A percentile compares a stretch with the other conserved stretches of the same genome.
Evolutionary conservation across 2,113 vertebrate genomes (phyloP).

Genomic region (Catharus bicknelli): DNA sequence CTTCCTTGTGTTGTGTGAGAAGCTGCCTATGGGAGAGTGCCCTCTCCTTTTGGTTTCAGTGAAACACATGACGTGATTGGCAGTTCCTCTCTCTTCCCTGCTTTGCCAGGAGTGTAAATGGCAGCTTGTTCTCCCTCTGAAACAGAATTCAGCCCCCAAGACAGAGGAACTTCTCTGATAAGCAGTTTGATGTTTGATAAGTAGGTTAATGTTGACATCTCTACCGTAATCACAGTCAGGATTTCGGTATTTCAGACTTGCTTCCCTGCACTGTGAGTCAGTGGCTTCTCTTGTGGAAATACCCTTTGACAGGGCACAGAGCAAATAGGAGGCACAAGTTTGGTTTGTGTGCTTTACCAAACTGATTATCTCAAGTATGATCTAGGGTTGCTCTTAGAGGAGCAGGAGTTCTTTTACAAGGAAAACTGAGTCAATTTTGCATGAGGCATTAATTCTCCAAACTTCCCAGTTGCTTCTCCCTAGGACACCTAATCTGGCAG

Average conservation of each 20-base stretch:
- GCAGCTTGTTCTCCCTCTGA: neutral
- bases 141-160: neutral
- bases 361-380: neutral
- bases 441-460: neutral
- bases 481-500: constrained; percentile 9
- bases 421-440: neutral
- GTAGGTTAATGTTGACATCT: neutral
- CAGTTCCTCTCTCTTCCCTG: neutral
- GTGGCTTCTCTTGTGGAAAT: neutral
- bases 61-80: neutral
- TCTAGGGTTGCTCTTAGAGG: neutral
- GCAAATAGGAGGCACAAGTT: neutral
- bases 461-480: constrained; percentile 19
- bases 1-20: neutral
- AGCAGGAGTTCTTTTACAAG: neutral
- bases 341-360: neutral
- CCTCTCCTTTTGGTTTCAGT: neutral
- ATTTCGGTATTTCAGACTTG: neutral
- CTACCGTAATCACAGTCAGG: neutral
- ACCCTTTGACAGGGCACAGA: neutral
- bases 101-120: neutral
- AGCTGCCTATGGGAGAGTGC: neutral
- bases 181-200: neutral
- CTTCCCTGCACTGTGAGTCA: neutral
- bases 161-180: neutral